These are phyloP conservation scores for Drosophila erecta DNA, from an alignment of 1,140 invertebrate genomes.

Conservation along the genomic window DNA sequence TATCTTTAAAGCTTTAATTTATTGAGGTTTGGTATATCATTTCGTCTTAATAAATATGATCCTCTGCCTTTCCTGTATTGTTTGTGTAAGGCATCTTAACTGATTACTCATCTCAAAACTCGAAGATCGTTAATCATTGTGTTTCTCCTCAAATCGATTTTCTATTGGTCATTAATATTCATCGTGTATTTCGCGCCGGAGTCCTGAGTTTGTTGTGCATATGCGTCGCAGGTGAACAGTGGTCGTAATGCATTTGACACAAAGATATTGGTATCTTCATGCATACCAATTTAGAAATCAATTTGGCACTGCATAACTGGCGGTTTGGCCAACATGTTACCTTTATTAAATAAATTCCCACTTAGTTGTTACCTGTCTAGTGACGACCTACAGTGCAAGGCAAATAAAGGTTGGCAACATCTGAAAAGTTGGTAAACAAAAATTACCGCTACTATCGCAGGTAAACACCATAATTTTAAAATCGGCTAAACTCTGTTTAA, in stretches of 20 bases:
- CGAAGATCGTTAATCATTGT: neutral
- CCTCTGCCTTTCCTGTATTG: neutral
- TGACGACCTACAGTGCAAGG: neutral
- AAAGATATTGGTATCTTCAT: neutral
- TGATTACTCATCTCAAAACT: neutral
- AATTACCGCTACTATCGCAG: neutral
- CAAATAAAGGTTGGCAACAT: neutral
- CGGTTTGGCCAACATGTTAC: no score
- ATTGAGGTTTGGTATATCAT: slow-evolving; percentile 2
- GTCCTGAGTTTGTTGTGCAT: no score
- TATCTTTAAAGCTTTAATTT: slow-evolving; percentile 1
- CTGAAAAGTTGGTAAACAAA: slow-evolving; percentile 1
- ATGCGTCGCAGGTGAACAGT: neutral
- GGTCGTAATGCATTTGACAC: neutral
- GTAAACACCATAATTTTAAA: slow-evolving; percentile 2
- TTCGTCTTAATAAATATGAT: neutral
- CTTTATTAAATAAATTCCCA: no score
- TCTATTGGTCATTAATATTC: no score
- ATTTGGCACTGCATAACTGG: no score
- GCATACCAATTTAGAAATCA: neutral
- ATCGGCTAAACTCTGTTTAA: neutral
- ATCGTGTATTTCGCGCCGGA: no score
- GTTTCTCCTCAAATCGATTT: neutral
- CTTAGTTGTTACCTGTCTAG: no score
- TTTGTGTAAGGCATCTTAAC: neutral